These are phyloP conservation scores for Esox niger DNA, from an alignment of 2,113 vertebrate species.

Conservation along the genomic window DNA sequence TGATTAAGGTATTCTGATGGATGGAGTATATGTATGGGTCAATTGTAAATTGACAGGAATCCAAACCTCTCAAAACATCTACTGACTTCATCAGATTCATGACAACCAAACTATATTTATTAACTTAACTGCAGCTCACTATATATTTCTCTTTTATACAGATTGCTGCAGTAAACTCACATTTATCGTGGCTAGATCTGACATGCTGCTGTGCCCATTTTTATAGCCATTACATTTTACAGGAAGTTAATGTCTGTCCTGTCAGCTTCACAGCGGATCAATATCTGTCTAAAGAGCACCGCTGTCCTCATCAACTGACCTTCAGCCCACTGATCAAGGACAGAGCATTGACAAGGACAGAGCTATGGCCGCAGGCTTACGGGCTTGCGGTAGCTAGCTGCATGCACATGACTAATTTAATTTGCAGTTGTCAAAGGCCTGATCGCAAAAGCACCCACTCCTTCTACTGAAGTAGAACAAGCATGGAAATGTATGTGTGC, in stretches of 20 bases:
- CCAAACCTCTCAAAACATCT: too few species aligned
- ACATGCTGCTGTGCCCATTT: conserved; percentile 3
- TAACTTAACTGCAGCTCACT: too few species aligned
- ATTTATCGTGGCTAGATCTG: conserved; percentile 3
- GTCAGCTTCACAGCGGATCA: conserved; percentile 50
- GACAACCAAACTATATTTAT: too few species aligned
- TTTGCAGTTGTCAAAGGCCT: conserved; percentile 19
- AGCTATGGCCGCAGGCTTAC: conserved; percentile 11
- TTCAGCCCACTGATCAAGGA: conserved; percentile 23
- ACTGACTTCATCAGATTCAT: too few species aligned
- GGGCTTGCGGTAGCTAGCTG: background rate
- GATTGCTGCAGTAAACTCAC: too few species aligned
- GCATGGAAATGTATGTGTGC: background rate
- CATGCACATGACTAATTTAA: conserved; percentile 19
- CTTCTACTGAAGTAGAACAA: background rate
- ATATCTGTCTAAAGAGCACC: conserved; percentile 50
- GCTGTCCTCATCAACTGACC: conserved; percentile 39
- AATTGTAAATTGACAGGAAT: too few species aligned
- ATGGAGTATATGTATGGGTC: too few species aligned
- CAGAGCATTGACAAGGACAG: conserved; percentile 16
- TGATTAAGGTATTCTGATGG: conserved; percentile 20
- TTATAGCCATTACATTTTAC: conserved; percentile 29
- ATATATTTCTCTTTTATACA: too few species aligned
- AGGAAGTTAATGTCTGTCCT: conserved; percentile 53
- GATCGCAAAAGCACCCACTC: conserved; percentile 12